Evolutionary conservation across 2,113 vertebrate genomes (phyloP), one percentile per base, ranked within the genome.

Genomic region (Colaptes auratus): DNA sequence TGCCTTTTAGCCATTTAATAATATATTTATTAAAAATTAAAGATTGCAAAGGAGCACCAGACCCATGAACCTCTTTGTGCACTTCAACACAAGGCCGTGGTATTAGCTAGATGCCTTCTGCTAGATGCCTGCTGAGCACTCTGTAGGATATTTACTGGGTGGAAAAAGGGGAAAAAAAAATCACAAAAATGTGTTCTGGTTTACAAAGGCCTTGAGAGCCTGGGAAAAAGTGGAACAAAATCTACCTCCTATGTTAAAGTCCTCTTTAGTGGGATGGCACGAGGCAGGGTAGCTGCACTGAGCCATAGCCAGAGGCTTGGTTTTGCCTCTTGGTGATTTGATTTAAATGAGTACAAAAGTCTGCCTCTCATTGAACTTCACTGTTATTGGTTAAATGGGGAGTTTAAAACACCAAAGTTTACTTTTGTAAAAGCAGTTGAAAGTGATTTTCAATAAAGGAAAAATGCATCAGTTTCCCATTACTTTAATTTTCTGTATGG

Each of bases 21-120:
- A 63, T 78, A 67, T 42, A 78, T 42, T 56, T 56, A 73, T 55
- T 55, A 55, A 81, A 83, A 96, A 92, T 92, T 85, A 95, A 96
- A 30, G 85, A 74, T 8, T 96, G 67, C 64, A 85, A 93, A 85
- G 42, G 52, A 95, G 1, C 31, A 44, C 23, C 42, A 76, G 93
- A n/a, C 5, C 53, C 36, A 8, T 35, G 42, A 9, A 85, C 88
- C 19, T 90, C 48, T 64, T 83, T 88, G 60, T 33, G 33, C 2
- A 0, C 52, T 71, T 76, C 50, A 89, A 59, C 27, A 50, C 17
- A 31, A 35, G 33, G 30, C 28, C 20, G 14, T 7, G 53, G 12
- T 67, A 2, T 39, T 30, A 65, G 8, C 3, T 39, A 39, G 39
- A 2, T 10, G 24, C 5, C 7, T 31, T 42, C 3, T 2, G 15